Base-by-base conservation (phyloP, 2,888 invertebrate species). In the Oxycera nigricornis region DNA sequence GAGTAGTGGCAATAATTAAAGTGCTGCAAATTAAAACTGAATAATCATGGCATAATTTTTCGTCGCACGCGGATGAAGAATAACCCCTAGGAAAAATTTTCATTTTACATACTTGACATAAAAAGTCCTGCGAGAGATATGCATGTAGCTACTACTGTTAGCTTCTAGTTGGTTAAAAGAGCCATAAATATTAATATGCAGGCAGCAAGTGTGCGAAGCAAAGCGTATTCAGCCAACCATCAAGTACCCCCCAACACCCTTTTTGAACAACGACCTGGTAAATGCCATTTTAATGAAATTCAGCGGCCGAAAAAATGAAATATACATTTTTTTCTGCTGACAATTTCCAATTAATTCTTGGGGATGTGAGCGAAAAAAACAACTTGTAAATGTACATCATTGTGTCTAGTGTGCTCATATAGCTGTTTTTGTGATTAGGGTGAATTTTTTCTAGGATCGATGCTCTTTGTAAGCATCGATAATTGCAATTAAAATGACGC, bases 341-440 rank as follows among this genome's bases (percentile, higher is more conserved):
- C 75, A 75, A 73, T 75, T 75, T 75, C 72, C 75, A 75, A 75
- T 75, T 75, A 75, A 75, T 73, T 75, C 62, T 75, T 73, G 73
- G 70, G 46, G 50, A 68, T 68, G 30, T 52, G 14, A 20, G 70
- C 14, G 52, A 14, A 70, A 52, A 61, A 26, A 28, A 2, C 24
- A 7, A 62, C 35, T 28, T 11, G 9, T n/a, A 59, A 24, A 4
- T n/a, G n/a, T n/a, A n/a, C n/a, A n/a, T n/a, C n/a, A n/a, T n/a
- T n/a, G n/a, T n/a, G n/a, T n/a, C n/a, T n/a, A n/a, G n/a, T n/a
- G n/a, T n/a, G n/a, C n/a, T n/a, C n/a, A n/a, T n/a, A n/a, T n/a
- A n/a, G n/a, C n/a, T n/a, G n/a, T n/a, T n/a, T n/a, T n/a, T n/a
- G n/a, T n/a, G n/a, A n/a, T n/a, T n/a, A n/a, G n/a, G n/a, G n/a